Percentiles rank a stretch among this genome's conserved stretches.
Conservation (phyloP, 2,888 invertebrate species). For the Diarsia dahlii region DNA sequence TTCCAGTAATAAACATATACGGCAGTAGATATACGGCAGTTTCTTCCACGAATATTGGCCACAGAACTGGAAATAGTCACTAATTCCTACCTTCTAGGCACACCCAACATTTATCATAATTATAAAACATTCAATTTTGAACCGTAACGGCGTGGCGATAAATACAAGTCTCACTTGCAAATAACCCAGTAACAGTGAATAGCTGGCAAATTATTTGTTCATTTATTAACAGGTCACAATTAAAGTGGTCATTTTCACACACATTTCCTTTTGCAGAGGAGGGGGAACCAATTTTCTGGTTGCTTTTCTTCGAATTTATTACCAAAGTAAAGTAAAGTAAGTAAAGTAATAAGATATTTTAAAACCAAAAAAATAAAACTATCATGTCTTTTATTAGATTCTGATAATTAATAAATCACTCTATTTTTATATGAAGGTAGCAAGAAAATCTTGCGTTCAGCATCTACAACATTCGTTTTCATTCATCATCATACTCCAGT, state of each 20-base stretch:
- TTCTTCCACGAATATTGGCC: background rate
- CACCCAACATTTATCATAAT: slow-evolving; percentile 36
- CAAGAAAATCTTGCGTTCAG: too few species aligned
- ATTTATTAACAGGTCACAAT: slow-evolving; percentile 25
- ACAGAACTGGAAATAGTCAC: background rate
- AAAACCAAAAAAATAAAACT: too few species aligned
- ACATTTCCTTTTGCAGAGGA: background rate
- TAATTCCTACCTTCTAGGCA: slow-evolving; percentile 9
- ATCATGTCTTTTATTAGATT: too few species aligned
- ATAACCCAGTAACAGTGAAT: slow-evolving; percentile 40
- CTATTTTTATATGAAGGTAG: too few species aligned
- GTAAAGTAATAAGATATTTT: too few species aligned
- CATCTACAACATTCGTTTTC: too few species aligned
- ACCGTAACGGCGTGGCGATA: slow-evolving; percentile 31
- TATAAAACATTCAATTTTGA: slow-evolving; percentile 62
- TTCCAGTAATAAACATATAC: background rate
- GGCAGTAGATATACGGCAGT: background rate
- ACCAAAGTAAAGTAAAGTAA: too few species aligned
- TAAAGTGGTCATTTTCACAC: slow-evolving; percentile 18
- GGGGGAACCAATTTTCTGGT: background rate
- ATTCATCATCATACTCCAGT: too few species aligned
- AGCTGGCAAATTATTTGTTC: slow-evolving; percentile 49
- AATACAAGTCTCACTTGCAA: slow-evolving; percentile 48
- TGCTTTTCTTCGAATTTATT: background rate
- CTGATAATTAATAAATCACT: too few species aligned